These are phyloP conservation scores for Bembecia ichneumoniformis DNA, from an alignment of 2,888 invertebrate genomes.

Conservation along the genomic window DNA sequence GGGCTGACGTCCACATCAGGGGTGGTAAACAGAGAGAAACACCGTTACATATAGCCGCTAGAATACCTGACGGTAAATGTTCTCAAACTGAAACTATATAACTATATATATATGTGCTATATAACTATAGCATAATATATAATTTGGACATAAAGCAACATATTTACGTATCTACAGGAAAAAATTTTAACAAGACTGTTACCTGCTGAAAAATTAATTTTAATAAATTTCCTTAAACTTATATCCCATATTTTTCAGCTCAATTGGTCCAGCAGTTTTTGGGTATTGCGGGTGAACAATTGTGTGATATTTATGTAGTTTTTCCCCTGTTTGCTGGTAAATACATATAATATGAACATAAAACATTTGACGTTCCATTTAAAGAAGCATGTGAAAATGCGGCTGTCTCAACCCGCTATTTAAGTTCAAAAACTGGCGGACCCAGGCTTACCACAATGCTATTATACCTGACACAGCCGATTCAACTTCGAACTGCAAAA, in stretches of 20 bases:
- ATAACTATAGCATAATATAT: no score
- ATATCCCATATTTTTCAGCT: background rate
- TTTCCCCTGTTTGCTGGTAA: background rate
- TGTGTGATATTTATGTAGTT: background rate
- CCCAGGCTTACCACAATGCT: background rate
- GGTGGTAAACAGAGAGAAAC: conserved; percentile 93
- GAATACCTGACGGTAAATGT: conserved; percentile 78
- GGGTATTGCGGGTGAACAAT: background rate
- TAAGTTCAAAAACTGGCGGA: background rate
- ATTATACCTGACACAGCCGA: background rate
- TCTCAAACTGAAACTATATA: no score
- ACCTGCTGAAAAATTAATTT: no score
- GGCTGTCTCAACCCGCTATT: background rate
- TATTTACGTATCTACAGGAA: no score
- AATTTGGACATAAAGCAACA: no score
- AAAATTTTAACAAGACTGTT: no score
- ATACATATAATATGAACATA: background rate
- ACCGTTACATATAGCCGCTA: conserved; percentile 96
- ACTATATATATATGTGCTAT: no score
- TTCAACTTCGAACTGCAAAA: no score
- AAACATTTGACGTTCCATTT: background rate
- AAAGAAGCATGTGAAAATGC: background rate
- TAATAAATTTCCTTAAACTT: no score
- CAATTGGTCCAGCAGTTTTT: background rate
- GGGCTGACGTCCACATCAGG: conserved; percentile 96